Percentiles rank a stretch among this genome's conserved stretches.
Conservation (phyloP, 2,888 invertebrate species). For the Spatulosminthurus flaviceps region DNA sequence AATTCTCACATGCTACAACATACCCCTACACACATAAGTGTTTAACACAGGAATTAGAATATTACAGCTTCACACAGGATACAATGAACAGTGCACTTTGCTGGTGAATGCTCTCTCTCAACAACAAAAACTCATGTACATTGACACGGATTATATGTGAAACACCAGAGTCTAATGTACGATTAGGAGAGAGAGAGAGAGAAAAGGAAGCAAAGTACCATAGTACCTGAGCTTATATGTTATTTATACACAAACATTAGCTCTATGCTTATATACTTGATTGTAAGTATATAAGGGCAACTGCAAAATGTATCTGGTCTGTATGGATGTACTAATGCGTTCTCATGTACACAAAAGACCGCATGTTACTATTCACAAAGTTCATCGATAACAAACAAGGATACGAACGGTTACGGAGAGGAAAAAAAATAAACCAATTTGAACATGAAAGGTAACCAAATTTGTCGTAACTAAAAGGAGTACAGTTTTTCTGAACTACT, state of each 20-base stretch:
- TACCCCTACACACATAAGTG: neutral
- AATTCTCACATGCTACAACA: neutral
- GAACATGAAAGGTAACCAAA: neutral
- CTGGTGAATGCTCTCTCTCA: slow-evolving; percentile 26
- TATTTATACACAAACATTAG: slow-evolving; percentile 5
- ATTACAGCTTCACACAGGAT: neutral
- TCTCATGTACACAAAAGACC: neutral
- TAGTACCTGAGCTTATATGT: neutral
- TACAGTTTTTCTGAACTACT: neutral
- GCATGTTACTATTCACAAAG: neutral
- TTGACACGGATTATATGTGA: slow-evolving; percentile 18
- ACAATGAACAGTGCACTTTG: slow-evolving; percentile 21
- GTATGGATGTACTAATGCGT: neutral
- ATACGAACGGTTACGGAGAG: neutral
- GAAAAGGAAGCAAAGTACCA: neutral
- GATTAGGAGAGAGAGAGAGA: slow-evolving; percentile 5
- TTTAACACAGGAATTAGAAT: neutral
- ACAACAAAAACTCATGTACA: slow-evolving; percentile 30
- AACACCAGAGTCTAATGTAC: slow-evolving; percentile 15
- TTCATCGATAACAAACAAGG: slow-evolving; percentile 18
- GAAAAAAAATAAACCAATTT: slow-evolving; percentile 13
- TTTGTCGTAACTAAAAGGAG: neutral
- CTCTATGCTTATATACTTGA: neutral
- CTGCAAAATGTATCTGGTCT: neutral
- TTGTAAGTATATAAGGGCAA: neutral